Base-by-base conservation (phyloP, 1,140 invertebrate genomes). In the Cephus cinctus region DNA sequence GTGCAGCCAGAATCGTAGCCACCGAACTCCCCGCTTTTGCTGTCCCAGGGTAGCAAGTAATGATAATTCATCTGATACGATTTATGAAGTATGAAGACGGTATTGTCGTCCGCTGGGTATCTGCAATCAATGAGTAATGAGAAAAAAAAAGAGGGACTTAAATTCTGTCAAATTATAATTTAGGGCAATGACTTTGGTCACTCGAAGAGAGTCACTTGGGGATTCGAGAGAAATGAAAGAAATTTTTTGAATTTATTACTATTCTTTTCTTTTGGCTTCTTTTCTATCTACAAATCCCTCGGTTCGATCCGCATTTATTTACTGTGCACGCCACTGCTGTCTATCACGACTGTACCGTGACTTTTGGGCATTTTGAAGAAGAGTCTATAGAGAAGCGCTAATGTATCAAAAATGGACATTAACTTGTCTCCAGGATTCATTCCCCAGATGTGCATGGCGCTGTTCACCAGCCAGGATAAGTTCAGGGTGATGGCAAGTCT, bases 41-140 rank as follows among this genome's bases (percentile, higher is more conserved):
- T 91, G 51, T 92, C 89, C 74, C 82, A 83, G 0, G 88, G 85
- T 2, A 88, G 59, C 2, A 89, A 56, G 50, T 92, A 90, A 56
- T 92, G 89, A 52, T 89, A 92, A 41, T 86, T 83, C 0, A 83
- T 80, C 89, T 88, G 91, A 54, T 85, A 84, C 1, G 81, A 85
- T 59, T 86, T 87, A 0, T 77, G 83, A 0, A 90, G 54, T 22
- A 90, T 65, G 56, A 90, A 90, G 3, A 90, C 81, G 20, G 82
- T 71, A 56, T 88, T 88, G 1, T 83, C 85, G 50, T 89, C 85
- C 1, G 79, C 77, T 0, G 86, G 86, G 52, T 76, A 81, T 63
- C 85, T 88, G 71, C 42, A 78, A 78, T 57, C 50, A 56, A n/a
- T n/a, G n/a, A n/a, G n/a, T n/a, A n/a, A n/a, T n/a, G n/a, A n/a